Base-by-base conservation (phyloP, 2,797 vertebrate species). In the Melanogrammus aeglefinus region DNA sequence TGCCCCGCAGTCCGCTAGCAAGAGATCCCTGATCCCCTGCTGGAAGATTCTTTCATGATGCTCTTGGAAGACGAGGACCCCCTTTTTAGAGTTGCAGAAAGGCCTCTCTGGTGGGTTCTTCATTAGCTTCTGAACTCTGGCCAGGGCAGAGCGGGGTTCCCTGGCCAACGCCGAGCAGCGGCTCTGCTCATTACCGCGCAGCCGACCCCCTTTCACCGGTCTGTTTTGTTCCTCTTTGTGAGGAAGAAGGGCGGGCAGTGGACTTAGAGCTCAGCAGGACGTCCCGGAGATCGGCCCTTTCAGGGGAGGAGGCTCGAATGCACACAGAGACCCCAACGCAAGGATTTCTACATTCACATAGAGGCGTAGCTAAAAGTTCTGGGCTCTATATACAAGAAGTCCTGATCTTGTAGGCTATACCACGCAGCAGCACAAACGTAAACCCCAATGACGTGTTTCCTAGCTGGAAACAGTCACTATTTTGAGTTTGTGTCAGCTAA, bases 101-200 rank as follows among this genome's bases (percentile, higher is more conserved):
- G 41, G 69, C 5, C 21, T 24, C 38, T 76, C 21, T 39, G 35
- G 57, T 27, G 72, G 79, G 47, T 27, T 70, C 69, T 39, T 77
- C 76, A 74, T 76, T 35, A 69, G 73, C n/a, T 76, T 79, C 27
- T 81, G 80, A 76, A 77, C 66, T 73, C 35, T 36, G 69, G 73
- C 75, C 69, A 82, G 66, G 74, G 70, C 74, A 72, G 72, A 41
- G 29, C 47, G 66, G 71, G 51, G 13, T 44, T 4, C 44, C 29
- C 41, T 51, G 24, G 70, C 75, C 38, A 57, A 73, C 27, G 66
- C 63, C 74, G 74, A 69, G 9, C 74, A 38, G 41, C 70, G 33
- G n/a, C 74, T 35, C 31, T 24, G 76, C 51, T 80, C 74, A 70
- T 82, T 77, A 77, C 35, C 51, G 74, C 3, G 3, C 70, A 51